A percentile compares a stretch with the other conserved stretches of the same genome.
phyloP scores from a whole-genome alignment of 2,797 vertebrate species.

The Betta splendens region DNA sequence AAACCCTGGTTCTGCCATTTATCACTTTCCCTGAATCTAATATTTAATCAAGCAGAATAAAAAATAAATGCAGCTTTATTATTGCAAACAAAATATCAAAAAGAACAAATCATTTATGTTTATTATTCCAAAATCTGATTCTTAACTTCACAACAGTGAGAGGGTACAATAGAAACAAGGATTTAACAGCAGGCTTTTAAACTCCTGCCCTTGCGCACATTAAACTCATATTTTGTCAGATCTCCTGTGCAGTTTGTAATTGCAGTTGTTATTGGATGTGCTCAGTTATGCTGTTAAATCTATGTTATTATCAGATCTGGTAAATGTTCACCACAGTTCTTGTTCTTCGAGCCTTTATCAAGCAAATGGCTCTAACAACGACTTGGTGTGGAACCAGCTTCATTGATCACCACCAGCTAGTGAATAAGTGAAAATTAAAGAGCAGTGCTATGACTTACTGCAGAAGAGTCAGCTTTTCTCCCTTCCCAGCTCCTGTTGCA shows the following conservation, averaged over 20 bases:
- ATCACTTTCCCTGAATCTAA: conserved; percentile 9
- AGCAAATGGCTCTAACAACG: conserved; percentile 41
- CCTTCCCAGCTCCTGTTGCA: conserved; percentile 28
- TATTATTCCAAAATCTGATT: background rate
- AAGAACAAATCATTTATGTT: background rate
- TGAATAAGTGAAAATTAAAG: conserved; percentile 73
- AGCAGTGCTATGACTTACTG: conserved; percentile 39
- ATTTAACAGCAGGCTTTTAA: background rate
- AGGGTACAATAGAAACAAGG: background rate
- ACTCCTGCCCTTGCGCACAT: background rate
- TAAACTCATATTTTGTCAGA: background rate
- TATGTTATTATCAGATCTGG: conserved; percentile 25
- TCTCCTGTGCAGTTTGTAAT: no score
- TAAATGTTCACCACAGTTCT: conserved; percentile 35
- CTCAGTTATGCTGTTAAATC: conserved; percentile 14
- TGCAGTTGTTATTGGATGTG: conserved; percentile 13
- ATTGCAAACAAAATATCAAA: background rate
- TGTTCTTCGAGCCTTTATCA: conserved; percentile 41
- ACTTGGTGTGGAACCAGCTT: conserved; percentile 50
- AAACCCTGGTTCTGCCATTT: conserved; percentile 17
- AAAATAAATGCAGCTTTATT: background rate
- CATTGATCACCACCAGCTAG: conserved; percentile 61
- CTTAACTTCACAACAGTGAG: background rate
- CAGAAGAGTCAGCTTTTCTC: conserved; percentile 34
- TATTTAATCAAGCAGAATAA: conserved; percentile 7